phyloP scores from a whole-genome alignment of 2,113 vertebrate genomes.

The Gorsachius goisagi region DNA sequence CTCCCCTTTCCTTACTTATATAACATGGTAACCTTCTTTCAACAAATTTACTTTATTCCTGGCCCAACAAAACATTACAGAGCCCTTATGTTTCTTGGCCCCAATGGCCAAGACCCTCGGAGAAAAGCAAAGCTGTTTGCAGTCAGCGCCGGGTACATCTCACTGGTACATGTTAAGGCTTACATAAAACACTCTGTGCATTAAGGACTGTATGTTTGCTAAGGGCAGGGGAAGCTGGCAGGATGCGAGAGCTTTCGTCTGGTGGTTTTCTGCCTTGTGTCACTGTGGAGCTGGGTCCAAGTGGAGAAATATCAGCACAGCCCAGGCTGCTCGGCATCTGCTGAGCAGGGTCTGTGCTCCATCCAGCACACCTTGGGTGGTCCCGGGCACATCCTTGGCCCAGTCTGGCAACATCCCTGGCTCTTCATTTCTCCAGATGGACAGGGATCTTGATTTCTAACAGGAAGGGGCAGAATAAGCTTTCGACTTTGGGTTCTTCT shows the following conservation, averaged over 20 bases:
- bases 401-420: background rate
- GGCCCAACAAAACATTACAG: background rate
- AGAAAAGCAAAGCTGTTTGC: background rate
- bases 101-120: background rate
- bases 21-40: slow-evolving; percentile 48
- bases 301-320: background rate
- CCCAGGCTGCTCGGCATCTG: background rate
- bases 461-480: background rate
- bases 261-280: background rate
- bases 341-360: background rate
- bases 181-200: background rate
- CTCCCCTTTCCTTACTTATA: slow-evolving; percentile 35
- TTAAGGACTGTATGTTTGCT: background rate
- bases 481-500: background rate
- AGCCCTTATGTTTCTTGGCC: slow-evolving; percentile 46
- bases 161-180: background rate
- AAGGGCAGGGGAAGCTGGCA: slow-evolving; percentile 18
- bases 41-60: slow-evolving; percentile 13
- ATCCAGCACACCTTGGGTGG: background rate
- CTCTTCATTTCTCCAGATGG: background rate
- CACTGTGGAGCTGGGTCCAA: background rate
- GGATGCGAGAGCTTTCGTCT: background rate
- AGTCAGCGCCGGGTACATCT: background rate
- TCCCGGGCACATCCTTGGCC: background rate
- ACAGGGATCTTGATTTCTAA: background rate